Evolutionary conservation across 1,140 invertebrate species (phyloP).

Genomic region (Drosophila malerkotliana): DNA sequence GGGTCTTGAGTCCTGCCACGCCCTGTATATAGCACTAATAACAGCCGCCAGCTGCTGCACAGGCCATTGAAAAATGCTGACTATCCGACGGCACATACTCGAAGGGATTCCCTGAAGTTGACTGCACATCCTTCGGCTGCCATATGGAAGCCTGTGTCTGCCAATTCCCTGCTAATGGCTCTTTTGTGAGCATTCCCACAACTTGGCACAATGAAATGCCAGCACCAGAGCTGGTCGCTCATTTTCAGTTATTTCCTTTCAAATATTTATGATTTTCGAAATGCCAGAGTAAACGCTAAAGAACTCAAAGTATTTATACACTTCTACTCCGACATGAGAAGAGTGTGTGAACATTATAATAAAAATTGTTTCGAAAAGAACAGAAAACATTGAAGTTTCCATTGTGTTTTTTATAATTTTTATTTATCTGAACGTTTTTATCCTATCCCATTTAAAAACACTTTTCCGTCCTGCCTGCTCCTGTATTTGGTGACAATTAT

Average conservation of each 20-base stretch:
- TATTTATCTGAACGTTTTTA: too few species aligned
- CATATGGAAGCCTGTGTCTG: constrained; percentile 40
- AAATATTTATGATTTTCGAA: constrained; percentile 79
- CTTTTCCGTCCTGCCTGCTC: too few species aligned
- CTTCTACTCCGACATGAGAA: neutral
- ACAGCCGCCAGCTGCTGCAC: constrained; percentile 60
- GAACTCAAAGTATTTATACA: constrained; percentile 48
- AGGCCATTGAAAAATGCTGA: constrained; percentile 74
- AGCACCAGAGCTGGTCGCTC: constrained; percentile 48
- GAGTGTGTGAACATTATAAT: constrained; percentile 3
- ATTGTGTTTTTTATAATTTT: neutral
- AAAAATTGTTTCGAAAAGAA: neutral
- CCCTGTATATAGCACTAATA: constrained; percentile 58
- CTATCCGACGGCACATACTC: constrained; percentile 48
- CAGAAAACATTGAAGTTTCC: too few species aligned
- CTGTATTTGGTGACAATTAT: constrained; percentile 5
- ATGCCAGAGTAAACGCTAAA: constrained; percentile 54
- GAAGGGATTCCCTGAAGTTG: constrained; percentile 37
- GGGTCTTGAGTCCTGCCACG: constrained; percentile 39
- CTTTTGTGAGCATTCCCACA: constrained; percentile 76
- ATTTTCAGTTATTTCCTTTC: constrained; percentile 68
- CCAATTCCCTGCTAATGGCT: constrained; percentile 79
- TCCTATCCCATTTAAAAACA: too few species aligned
- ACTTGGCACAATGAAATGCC: constrained; percentile 64
- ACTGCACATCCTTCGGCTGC: constrained; percentile 14